Conservation (phyloP, 2,797 vertebrate species). For the Valencia hispanica region DNA sequence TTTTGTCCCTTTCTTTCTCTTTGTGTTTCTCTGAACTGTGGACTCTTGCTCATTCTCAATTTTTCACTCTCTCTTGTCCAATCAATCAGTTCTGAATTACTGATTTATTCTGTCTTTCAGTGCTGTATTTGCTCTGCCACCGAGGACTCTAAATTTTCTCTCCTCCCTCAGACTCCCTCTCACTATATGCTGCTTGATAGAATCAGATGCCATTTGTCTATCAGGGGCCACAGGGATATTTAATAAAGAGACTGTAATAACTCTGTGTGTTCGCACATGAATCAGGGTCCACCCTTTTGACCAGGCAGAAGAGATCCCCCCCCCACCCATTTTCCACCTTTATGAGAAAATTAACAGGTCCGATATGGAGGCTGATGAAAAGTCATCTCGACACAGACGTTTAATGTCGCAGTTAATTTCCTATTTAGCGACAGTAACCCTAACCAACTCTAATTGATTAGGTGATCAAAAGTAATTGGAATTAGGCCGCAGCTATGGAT, state of each 20-base stretch:
- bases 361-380: conserved; percentile 73
- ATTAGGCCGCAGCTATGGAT: conserved; percentile 76
- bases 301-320: conserved; percentile 47
- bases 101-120: conserved; percentile 70
- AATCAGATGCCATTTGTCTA: conserved; percentile 83
- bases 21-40: conserved; percentile 44
- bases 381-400: conserved; percentile 63
- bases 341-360: conserved; percentile 80
- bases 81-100: conserved; percentile 78
- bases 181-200: conserved; percentile 65
- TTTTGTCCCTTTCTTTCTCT: conserved; percentile 51
- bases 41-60: conserved; percentile 55
- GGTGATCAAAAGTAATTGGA: conserved; percentile 82
- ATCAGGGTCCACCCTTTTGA: conserved; percentile 29
- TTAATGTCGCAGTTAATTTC: conserved; percentile 77
- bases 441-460: conserved; percentile 82
- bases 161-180: conserved; percentile 51
- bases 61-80: conserved; percentile 67
- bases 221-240: conserved; percentile 76
- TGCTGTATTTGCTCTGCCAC: conserved; percentile 66
- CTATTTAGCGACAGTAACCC: conserved; percentile 78
- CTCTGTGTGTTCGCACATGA: conserved; percentile 35
- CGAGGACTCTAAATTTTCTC: conserved; percentile 66
- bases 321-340: conserved; percentile 69
- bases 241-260: conserved; percentile 76